Base-by-base conservation (phyloP, 2,888 invertebrate genomes). In the Zootermopsis nevadensis region DNA sequence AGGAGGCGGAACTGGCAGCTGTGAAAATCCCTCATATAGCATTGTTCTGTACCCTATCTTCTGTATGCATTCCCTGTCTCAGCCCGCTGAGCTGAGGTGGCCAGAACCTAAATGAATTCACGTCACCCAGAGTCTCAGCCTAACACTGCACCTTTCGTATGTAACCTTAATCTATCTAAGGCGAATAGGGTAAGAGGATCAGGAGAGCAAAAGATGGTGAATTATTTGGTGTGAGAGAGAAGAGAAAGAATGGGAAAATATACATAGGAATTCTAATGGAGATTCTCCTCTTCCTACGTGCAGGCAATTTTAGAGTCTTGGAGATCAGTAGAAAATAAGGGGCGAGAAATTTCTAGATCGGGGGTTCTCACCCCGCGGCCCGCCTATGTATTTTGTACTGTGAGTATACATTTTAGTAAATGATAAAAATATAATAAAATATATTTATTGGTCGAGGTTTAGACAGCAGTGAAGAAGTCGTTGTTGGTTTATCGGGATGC, bases 261-360 rank as follows among this genome's bases (percentile, higher is more conserved):
- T 55, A 77, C 77, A 55, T 77, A 77, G 77, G 77, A 77, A 77
- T 77, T 77, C 55, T 77, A 77, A 77, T 77, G 77, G 55, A 31
- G 77, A 30, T 15, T 19, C 42, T 42, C 76, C 33, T 77, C 55
- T 77, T 22, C 33, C 55, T 53, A 55, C 55, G 15, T 33, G 48
- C 77, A 77, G 55, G 53, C 77, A 77, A 77, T 77, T 77, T 77
- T 30, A 77, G 53, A 24, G 22, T 31, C 77, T 77, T 33, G 19
- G 55, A 55, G 55, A 77, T 22, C 19, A 31, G 77, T 33, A 24
- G 24, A 69, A 69, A 69, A 69, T 33, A 69, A 69, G 33, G 30
- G 30, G 8, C 8, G 67, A 30, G 31, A 12, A n/a, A n/a, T n/a
- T n/a, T n/a, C n/a, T n/a, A n/a, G n/a, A n/a, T n/a, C n/a, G n/a